Base-by-base conservation (phyloP, 2,113 vertebrate species). In the Alexandromys fortis region DNA sequence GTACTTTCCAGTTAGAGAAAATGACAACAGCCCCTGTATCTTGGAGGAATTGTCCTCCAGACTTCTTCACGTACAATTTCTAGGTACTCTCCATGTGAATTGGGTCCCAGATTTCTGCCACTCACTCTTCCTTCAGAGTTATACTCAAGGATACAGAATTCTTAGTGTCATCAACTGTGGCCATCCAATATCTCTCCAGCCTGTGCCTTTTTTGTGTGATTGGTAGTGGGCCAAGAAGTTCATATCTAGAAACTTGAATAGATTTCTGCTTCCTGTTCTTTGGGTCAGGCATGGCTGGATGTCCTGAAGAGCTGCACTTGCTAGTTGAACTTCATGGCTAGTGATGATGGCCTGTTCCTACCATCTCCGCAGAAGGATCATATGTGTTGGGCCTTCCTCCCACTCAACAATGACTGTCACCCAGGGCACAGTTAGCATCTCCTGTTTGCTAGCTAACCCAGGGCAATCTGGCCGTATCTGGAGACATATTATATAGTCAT, bases 281-380 rank as follows among this genome's bases (percentile, higher is more conserved):
- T 76, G 47, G 70, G 0, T 81, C 17, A 52, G 28, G 49, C 82
- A 61, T 73, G 67, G 33, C 12, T 33, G 7, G 7, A 24, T 82
- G 11, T 9, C 12, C 52, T 61, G 35, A 82, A 24, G 33, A 47
- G 38, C 8, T 45, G n/a, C 12, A 16, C 42, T 68, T 75, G 35
- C 14, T 68, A 16, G 0, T 45, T 45, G 26, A 49, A 11, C 10
- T 30, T 91, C 10, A 21, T 16, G 55, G 76, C 26, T 47, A 45
- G n/a, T 72, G 65, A 45, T 49, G 33, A 81, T 3, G 17, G 17
- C 21, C 19, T 70, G 5, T 22, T 73, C 55, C 12, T 30, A 2
- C 4, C 7, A 2, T n/a, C 38, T 42, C 70, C 65, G 22, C 6
- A 65, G 45, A 9, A 75, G 42, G 73, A 35, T 49, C 0, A 0